Percentiles rank a stretch among this genome's conserved stretches.
Evolutionary conservation across 2,888 invertebrate genomes (phyloP).

Genomic region (Capitulum mitella): DNA sequence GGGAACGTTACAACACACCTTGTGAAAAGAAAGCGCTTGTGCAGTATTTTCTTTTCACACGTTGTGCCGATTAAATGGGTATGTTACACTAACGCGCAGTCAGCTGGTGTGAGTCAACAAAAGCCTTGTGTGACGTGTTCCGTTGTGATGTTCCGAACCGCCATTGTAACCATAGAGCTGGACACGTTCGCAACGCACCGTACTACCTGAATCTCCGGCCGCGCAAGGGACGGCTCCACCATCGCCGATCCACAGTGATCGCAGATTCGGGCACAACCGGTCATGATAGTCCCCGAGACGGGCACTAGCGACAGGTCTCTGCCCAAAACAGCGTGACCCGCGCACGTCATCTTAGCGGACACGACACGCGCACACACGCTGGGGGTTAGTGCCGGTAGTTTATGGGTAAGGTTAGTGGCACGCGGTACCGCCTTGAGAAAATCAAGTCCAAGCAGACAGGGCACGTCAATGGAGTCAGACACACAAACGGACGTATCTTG

Average conservation of each 20-base stretch:
- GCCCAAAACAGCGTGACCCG: too few species aligned
- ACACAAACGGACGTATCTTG: not conserved
- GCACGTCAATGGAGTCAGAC: not conserved
- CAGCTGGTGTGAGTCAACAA: too few species aligned
- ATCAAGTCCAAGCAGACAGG: not conserved
- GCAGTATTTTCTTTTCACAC: too few species aligned
- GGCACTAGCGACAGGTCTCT: too few species aligned
- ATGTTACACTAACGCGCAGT: too few species aligned
- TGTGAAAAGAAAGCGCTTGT: too few species aligned
- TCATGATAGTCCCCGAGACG: not conserved
- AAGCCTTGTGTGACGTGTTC: not conserved
- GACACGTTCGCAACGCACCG: not conserved
- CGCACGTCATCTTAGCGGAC: too few species aligned
- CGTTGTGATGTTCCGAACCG: not conserved
- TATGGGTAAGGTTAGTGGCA: not conserved
- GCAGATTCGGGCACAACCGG: not conserved
- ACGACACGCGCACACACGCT: too few species aligned
- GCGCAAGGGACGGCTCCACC: not conserved
- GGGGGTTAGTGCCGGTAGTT: not conserved
- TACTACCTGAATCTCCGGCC: not conserved
- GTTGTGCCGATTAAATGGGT: too few species aligned
- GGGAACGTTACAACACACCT: too few species aligned
- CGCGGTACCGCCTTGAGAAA: not conserved
- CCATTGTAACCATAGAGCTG: not conserved
- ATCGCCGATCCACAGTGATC: not conserved